Percentiles rank a stretch among this genome's conserved stretches.
Conservation (phyloP, 1,140 invertebrate species). For the Papilio helenus region DNA sequence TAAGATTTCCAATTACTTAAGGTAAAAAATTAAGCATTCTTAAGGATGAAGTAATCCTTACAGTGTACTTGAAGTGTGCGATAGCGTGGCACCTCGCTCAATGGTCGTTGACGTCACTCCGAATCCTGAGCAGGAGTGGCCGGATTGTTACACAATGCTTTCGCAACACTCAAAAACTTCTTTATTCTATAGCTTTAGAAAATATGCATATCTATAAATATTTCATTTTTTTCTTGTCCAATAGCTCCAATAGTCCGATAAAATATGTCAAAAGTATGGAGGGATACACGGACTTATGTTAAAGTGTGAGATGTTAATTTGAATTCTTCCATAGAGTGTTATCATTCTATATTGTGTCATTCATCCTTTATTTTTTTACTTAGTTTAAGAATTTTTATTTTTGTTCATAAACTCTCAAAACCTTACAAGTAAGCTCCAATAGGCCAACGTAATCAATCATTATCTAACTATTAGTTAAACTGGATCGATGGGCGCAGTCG, state of each 20-base stretch:
- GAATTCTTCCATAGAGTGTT: no score
- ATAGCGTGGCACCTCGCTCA: slow-evolving; percentile 15
- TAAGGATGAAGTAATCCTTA: slow-evolving; percentile 21
- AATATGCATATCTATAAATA: not conserved
- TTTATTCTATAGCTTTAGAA: not conserved
- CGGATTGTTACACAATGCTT: slow-evolving; percentile 25
- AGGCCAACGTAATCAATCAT: not conserved
- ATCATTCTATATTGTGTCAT: no score
- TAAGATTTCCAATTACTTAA: slow-evolving; percentile 1
- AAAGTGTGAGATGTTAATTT: no score
- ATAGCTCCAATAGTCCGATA: no score
- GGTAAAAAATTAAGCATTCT: slow-evolving; percentile 15
- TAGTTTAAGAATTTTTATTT: no score
- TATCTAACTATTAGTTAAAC: not conserved
- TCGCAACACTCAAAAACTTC: slow-evolving; percentile 4
- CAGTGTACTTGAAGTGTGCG: slow-evolving; percentile 3
- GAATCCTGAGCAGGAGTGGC: not conserved
- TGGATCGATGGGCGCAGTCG: not conserved
- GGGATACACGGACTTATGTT: no score
- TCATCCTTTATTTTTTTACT: no score
- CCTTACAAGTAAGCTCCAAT: not conserved
- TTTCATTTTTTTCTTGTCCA: not conserved
- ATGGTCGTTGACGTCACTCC: slow-evolving; percentile 19
- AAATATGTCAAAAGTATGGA: no score
- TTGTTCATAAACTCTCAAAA: no score